Conservation (phyloP, 2,888 invertebrate genomes). For the Acheta domesticus region DNA sequence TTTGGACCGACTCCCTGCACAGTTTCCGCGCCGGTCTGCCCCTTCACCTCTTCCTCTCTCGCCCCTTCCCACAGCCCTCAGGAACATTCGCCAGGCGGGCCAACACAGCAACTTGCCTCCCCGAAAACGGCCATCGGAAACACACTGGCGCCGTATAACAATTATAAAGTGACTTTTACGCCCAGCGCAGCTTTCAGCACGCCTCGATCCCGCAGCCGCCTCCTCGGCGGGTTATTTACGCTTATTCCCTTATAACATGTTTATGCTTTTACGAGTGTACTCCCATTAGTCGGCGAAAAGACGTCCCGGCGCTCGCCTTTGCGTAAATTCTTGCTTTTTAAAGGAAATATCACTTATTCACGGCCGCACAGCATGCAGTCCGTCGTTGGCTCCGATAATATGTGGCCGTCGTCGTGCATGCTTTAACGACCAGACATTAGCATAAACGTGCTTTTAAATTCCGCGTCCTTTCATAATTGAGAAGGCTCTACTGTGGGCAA, state of each 20-base stretch:
- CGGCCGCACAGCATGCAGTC: neutral
- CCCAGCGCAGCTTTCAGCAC: neutral
- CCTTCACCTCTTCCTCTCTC: no score
- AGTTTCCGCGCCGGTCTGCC: no score
- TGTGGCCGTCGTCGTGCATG: neutral
- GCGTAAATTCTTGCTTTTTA: slow-evolving; percentile 7
- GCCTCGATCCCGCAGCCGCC: neutral
- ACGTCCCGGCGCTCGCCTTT: neutral
- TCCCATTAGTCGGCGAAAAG: neutral
- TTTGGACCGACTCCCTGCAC: no score
- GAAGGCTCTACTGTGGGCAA: neutral
- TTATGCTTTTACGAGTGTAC: slow-evolving; percentile 18
- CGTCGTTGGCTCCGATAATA: neutral
- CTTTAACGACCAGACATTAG: neutral
- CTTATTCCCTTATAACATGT: slow-evolving; percentile 18
- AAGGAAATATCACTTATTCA: slow-evolving; percentile 18
- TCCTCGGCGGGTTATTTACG: slow-evolving; percentile 8
- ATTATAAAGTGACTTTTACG: slow-evolving; percentile 18
- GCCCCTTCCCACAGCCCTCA: no score
- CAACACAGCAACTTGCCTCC: no score
- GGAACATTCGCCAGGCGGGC: no score
- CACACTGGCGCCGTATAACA: slow-evolving; percentile 12
- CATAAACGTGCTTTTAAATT: neutral
- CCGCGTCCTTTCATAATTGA: slow-evolving; percentile 4
- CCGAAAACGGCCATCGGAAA: neutral